Evolutionary conservation across 2,113 vertebrate genomes (phyloP), one percentile per base, ranked within the genome.

Genomic region (Mesocricetus auratus): DNA sequence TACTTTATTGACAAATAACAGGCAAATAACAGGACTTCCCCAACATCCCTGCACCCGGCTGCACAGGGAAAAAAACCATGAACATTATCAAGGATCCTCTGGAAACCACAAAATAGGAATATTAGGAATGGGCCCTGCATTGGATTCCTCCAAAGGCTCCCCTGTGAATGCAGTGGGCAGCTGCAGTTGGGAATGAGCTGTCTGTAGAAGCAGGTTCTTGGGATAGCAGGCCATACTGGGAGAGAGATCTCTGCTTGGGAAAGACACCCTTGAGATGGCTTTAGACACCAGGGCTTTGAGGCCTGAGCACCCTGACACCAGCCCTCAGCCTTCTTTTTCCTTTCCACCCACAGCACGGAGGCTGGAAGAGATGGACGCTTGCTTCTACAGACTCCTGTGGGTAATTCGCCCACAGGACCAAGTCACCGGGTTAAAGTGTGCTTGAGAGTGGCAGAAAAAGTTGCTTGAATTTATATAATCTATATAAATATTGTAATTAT

Each of bases 41-140:
- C n/a, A n/a, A n/a, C n/a, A n/a, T n/a, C n/a, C n/a, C 16, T 4
- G 0, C 21, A 24, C 36, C 36, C 5, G 5, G 3, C n/a, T 62
- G 3, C n/a, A 83, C 81, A 64, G 22, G 3, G 58, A 62, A 58
- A 83, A 62, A 58, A 83, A 17, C 7, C 58, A 42, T 42, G 81
- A 29, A 26, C 7, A 22, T 4, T 26, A 15, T 53, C n/a, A 16
- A 62, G 56, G 81, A 26, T 26, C n/a, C 58, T 50, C 42, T 47
- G 1, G 50, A 78, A 33, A 26, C 42, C 42, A 29, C 42, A 50
- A 26, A 47, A 6, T 7, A 45, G 62, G 58, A 79, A 56, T 22
- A 50, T 33, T 79, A 26, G 7, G 77, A 60, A 19, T 47, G 45
- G 60, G 31, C 17, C 13, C 8, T 16, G 31, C 12, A 24, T 26